Conservation (phyloP, 2,888 invertebrate genomes). For the Drosophila macrothrix region DNA sequence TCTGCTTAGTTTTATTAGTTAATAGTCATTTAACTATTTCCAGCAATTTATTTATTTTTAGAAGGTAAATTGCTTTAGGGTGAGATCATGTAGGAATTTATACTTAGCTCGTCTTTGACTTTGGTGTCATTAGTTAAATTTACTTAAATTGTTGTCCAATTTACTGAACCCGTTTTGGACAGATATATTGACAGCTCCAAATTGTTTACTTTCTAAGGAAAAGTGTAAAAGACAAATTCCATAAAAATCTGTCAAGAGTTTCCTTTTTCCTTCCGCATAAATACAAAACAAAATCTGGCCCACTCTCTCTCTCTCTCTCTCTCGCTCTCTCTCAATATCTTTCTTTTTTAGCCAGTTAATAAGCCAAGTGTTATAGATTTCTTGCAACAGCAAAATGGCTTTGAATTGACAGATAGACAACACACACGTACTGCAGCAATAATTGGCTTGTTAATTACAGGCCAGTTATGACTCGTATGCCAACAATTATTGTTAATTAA, state of each 20-base stretch:
- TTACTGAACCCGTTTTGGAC: conserved; percentile 23
- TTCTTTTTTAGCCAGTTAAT: conserved; percentile 15
- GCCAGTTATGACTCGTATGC: conserved; percentile 81
- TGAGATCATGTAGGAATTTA: conserved; percentile 22
- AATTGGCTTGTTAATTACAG: conserved; percentile 83
- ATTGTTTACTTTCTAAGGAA: conserved; percentile 46
- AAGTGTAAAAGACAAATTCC: neutral
- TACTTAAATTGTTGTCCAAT: conserved; percentile 14
- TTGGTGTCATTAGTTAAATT: conserved; percentile 21
- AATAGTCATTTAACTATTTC: neutral
- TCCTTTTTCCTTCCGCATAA: conserved; percentile 31
- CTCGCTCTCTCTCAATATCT: neutral
- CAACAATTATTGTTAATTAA: conserved; percentile 84
- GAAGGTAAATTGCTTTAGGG: neutral
- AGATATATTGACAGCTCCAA: conserved; percentile 1
- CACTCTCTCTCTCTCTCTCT: conserved; percentile 6
- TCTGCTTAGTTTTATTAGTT: neutral
- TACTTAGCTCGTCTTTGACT: conserved; percentile 1
- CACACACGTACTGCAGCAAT: conserved; percentile 54
- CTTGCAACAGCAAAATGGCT: conserved; percentile 55
- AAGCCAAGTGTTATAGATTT: conserved; percentile 52
- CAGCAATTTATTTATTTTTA: neutral
- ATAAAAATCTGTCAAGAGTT: conserved; percentile 40
- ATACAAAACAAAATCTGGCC: conserved; percentile 7
- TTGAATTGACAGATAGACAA: conserved; percentile 46